Base-by-base conservation (phyloP, 2,113 vertebrate species). In the Eleginops maclovinus region DNA sequence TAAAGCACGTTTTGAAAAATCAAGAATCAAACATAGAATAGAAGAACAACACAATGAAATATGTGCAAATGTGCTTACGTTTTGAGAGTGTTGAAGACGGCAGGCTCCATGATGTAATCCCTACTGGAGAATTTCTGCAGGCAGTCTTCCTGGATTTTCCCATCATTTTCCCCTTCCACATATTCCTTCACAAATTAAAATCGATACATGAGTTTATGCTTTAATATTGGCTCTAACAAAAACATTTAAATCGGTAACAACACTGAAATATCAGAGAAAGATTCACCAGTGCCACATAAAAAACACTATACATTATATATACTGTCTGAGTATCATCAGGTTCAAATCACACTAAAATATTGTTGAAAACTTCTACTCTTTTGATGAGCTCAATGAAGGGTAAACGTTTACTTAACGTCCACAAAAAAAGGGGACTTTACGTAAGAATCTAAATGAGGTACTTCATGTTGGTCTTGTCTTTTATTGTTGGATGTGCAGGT, bases 101-200 rank as follows among this genome's bases (percentile, higher is more conserved):
- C 96, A 0, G 98, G 98, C 72, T 99, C 98, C 98, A 99, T 99
- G 80, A 99, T 99, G 41, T 99, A 99, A 88, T 99, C 98, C 12
- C 96, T 95, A 64, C 97, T 99, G 43, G 97, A 97, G 64, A 99
- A 99, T 7, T 97, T 98, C 77, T 96, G 93, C 16, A 99, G 93
- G 75, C 98, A 99, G 6, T 97, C 96, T 53, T 98, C 96, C 91
- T 99, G 98, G 11, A 96, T 94, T 86, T 97, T 98, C 0, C 96
- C 96, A 19, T 99, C 97, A 3, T 96, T 95, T 58, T 97, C 97
- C 9, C 95, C 96, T 46, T 98, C 97, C 0, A 91, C 95, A 8
- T 96, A 96, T 13, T 98, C 98, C 43, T 99, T 96, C 91, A 89
- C 67, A 54, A 74, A 84, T 22, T 76, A 1, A 72, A 4, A 61